These are phyloP conservation scores for Saxidomus purpurata DNA, from an alignment of 1,140 invertebrate species.

Conservation along the genomic window DNA sequence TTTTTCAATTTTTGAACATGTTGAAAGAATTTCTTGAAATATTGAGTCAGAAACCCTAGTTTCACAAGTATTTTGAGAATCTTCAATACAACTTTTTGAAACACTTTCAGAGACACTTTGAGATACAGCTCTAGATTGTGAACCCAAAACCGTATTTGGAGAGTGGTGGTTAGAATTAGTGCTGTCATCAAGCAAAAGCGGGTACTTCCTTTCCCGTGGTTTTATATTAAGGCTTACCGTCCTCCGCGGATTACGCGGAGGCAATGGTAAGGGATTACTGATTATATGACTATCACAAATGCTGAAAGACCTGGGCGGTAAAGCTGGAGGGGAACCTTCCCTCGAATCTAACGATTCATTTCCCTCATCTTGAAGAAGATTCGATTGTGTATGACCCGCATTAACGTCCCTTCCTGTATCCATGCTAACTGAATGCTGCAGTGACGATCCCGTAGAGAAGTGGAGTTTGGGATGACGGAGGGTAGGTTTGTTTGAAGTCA, in stretches of 20 bases:
- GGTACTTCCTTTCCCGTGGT: conserved; percentile 94
- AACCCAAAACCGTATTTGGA: neutral
- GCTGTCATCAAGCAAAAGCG: conserved; percentile 87
- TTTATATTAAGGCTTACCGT: conserved; percentile 88
- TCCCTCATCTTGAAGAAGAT: neutral
- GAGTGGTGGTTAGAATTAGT: conserved; percentile 7
- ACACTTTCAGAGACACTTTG: conserved; percentile 59
- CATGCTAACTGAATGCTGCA: conserved; percentile 77
- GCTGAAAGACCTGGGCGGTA: conserved; percentile 77
- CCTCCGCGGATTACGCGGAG: conserved; percentile 93
- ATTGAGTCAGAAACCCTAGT: conserved; percentile 7
- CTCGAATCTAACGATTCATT: conserved; percentile 12
- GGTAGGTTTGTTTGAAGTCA: conserved; percentile 73
- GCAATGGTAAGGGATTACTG: conserved; percentile 89
- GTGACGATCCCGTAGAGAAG: conserved; percentile 68
- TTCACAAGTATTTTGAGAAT: neutral
- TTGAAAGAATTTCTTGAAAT: conserved; percentile 37
- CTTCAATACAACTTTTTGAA: neutral
- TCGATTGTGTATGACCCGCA: neutral
- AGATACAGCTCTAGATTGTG: conserved; percentile 18
- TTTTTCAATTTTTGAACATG: conserved; percentile 29
- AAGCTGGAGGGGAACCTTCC: conserved; percentile 57
- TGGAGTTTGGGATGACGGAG: conserved; percentile 78
- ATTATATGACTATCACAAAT: conserved; percentile 69
- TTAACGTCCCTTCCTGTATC: conserved; percentile 67